Evolutionary conservation across 2,888 invertebrate genomes (phyloP).

Genomic region (Unio delphinus): DNA sequence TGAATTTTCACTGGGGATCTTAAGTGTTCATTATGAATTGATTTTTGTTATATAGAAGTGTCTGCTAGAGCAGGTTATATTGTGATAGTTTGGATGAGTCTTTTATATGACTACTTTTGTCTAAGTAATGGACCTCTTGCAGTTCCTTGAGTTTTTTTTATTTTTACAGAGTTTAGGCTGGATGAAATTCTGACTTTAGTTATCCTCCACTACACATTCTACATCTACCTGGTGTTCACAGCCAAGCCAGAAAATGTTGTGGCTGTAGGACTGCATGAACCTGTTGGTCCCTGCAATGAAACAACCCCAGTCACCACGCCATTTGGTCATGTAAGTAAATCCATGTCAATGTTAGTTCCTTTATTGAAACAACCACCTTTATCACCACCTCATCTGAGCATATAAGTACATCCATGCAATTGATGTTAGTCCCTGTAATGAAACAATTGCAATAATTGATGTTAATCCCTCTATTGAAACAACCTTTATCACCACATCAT

Average conservation of each 20-base stretch:
- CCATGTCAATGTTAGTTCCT: slow-evolving; percentile 75
- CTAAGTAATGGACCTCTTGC: too few species aligned
- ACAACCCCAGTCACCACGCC: slow-evolving; percentile 77
- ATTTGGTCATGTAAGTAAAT: too few species aligned
- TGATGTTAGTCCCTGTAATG: too few species aligned
- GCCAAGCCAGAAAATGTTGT: slow-evolving; percentile 80
- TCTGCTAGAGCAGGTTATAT: too few species aligned
- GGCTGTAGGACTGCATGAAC: slow-evolving; percentile 82
- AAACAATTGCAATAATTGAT: background rate
- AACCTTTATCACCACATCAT: slow-evolving; percentile 77
- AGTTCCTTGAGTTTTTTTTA: background rate
- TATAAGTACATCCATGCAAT: too few species aligned
- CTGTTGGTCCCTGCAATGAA: slow-evolving; percentile 82
- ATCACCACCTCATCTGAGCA: slow-evolving; percentile 75
- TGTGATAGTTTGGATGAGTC: too few species aligned
- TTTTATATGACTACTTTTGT: too few species aligned
- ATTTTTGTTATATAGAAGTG: too few species aligned
- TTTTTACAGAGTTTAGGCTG: slow-evolving; percentile 25
- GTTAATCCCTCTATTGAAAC: slow-evolving; percentile 79
- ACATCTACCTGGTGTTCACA: slow-evolving; percentile 78
- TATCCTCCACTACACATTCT: slow-evolving; percentile 78
- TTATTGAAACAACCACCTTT: slow-evolving; percentile 75
- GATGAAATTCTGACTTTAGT: slow-evolving; percentile 65
- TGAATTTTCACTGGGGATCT: too few species aligned
- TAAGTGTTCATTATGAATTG: too few species aligned